phyloP scores from a whole-genome alignment of 2,797 vertebrate species.

The Cichlasoma orientale region DNA sequence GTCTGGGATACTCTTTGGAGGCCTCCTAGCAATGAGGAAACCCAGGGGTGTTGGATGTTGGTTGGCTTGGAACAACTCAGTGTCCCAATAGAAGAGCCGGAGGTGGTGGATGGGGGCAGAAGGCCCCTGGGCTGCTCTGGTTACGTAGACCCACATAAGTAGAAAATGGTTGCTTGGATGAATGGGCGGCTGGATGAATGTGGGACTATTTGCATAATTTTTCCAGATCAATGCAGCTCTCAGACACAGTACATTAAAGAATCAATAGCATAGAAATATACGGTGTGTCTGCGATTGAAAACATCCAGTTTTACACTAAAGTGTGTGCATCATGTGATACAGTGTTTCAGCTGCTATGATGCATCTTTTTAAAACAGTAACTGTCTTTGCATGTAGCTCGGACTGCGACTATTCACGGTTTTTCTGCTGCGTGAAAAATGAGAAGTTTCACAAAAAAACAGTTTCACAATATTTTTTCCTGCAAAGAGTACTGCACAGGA shows the following conservation, averaged over 20 bases:
- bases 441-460: constrained; percentile 21
- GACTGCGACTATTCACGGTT: background rate
- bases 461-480: constrained; percentile 24
- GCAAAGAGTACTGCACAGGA: background rate
- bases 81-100: no score
- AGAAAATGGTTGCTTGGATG: background rate
- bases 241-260: background rate
- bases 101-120: no score
- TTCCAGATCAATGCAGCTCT: background rate
- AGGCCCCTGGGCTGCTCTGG: no score
- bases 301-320: background rate
- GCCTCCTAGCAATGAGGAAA: no score
- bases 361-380: background rate
- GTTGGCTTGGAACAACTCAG: no score
- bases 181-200: background rate
- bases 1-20: no score
- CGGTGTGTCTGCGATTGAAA: background rate
- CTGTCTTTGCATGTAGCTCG: background rate
- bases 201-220: background rate
- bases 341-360: background rate
- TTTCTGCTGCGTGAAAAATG: constrained; percentile 13
- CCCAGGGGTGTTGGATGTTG: no score
- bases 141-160: background rate
- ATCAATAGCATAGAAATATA: background rate
- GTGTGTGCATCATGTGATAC: background rate